Base-by-base conservation (phyloP, 2,888 invertebrate species). In the Gortyna flavago region DNA sequence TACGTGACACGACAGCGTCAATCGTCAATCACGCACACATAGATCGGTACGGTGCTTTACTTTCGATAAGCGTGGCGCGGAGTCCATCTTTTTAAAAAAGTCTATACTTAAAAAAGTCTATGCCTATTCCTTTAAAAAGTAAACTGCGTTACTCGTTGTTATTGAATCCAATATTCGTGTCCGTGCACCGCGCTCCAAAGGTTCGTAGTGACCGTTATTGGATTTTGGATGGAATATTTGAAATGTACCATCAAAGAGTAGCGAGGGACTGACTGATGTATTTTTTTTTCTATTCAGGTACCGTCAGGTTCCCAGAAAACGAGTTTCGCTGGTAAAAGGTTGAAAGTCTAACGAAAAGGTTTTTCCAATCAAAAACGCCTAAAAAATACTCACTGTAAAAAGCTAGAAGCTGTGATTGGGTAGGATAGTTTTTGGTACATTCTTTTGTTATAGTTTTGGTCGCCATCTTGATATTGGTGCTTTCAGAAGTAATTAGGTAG, bases 171-270 rank as follows among this genome's bases (percentile, higher is more conserved):
- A 61, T 57, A 38, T 70, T 70, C 65, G 2, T 32, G 35, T 29
- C 16, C 32, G 21, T 64, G 57, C 72, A 72, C 51, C 41, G 44
- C 68, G 51, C n/a, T 73, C 41, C 9, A 72, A 79, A 83, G 57
- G 72, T 68, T 57, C 13, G 13, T 21, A 69, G 54, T 57, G 41
- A 66, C 57, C 67, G 70, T 73, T 85, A 85, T 87, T 84, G 76
- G 69, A 75, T 87, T 79, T 73, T 78, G 66, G 18, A 59, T 25
- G 59, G 57, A 79, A 86, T 70, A 68, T 72, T 71, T 35, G 29
- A 79, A 75, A 70, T 25, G 44, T 35, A 41, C 4, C 69, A 16
- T 81, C 74, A 77, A 80, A 80, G 67, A 51, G 54, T 5, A 66
- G 8, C 16, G 54, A 21, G 29, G 13, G 72, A 74, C 75, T 62